These are phyloP conservation scores for Poeciliopsis paucimaculata DNA, from an alignment of 2,797 vertebrate genomes.

Conservation along the genomic window DNA sequence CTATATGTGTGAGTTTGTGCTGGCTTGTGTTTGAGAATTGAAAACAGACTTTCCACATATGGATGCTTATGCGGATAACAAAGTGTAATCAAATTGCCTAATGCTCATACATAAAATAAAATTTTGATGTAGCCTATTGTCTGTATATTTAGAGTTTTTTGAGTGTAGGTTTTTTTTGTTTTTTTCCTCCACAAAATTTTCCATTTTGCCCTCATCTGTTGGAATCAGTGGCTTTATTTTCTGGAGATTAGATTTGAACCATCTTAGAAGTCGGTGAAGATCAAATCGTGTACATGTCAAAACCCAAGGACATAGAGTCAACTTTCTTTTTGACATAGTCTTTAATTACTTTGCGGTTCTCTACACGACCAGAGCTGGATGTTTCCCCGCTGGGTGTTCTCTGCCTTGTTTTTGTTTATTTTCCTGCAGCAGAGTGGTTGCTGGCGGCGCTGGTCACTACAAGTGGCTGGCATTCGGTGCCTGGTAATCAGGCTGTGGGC, in stretches of 20 bases:
- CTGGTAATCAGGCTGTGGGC: constrained; percentile 79
- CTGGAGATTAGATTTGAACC: background rate
- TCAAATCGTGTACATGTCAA: background rate
- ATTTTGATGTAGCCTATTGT: too few species aligned
- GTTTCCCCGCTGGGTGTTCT: constrained; percentile 55
- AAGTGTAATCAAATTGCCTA: constrained; percentile 26
- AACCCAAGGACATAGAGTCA: background rate
- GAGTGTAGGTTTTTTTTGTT: background rate
- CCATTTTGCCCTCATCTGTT: background rate
- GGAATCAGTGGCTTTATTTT: background rate
- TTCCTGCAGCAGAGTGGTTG: constrained; percentile 72
- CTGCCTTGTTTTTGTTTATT: constrained; percentile 71
- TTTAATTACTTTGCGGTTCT: constrained; percentile 35
- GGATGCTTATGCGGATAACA: constrained; percentile 32
- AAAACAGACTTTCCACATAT: constrained; percentile 20
- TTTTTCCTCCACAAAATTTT: background rate
- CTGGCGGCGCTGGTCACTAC: constrained; percentile 77
- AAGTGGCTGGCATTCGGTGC: constrained; percentile 77
- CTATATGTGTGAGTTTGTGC: background rate
- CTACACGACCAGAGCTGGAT: constrained; percentile 39
- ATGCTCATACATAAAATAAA: background rate
- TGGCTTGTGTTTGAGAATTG: constrained; percentile 1
- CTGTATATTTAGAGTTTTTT: background rate
- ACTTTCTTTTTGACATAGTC: background rate
- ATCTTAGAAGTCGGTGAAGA: background rate